Percentiles rank a stretch among this genome's conserved stretches.
phyloP scores from a whole-genome alignment of 92 coral and sea anemone species.

The Palythoa grandis region DNA sequence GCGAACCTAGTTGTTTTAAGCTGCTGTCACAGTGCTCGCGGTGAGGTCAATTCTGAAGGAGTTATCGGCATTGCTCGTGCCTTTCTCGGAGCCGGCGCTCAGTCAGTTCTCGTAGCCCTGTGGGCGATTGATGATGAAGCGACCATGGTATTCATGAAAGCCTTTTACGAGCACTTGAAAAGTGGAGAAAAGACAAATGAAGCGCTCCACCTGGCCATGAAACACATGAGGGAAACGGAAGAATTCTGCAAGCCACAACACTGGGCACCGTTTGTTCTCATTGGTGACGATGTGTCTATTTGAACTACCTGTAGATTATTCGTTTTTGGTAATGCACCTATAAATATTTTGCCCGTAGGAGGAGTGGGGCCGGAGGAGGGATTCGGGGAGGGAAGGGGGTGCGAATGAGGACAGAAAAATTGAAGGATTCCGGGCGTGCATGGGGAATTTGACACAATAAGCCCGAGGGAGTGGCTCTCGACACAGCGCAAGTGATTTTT shows the following conservation, averaged over 20 bases:
- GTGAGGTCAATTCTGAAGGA: constrained; percentile 54
- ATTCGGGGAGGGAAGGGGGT: too few relatives aligned
- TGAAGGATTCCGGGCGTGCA: too few relatives aligned
- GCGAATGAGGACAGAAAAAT: too few relatives aligned
- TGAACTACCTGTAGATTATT: not conserved
- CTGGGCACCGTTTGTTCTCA: constrained; percentile 60
- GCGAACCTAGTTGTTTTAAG: constrained; percentile 54
- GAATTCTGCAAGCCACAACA: not conserved
- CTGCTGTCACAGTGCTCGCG: constrained; percentile 55
- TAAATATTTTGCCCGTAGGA: too few relatives aligned
- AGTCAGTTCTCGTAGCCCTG: constrained; percentile 45
- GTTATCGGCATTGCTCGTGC: constrained; percentile 57
- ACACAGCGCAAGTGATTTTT: too few relatives aligned
- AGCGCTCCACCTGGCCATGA: constrained; percentile 42
- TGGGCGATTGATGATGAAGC: constrained; percentile 56
- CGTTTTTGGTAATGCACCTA: too few relatives aligned
- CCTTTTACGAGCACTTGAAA: constrained; percentile 42
- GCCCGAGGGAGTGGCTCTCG: too few relatives aligned
- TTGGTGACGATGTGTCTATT: constrained; percentile 46
- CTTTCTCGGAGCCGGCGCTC: constrained; percentile 59
- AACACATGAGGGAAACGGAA: constrained; percentile 37
- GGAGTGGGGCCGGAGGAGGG: too few relatives aligned
- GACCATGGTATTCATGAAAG: constrained; percentile 51
- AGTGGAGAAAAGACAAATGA: constrained; percentile 33
- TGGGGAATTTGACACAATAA: too few relatives aligned